phyloP scores from a whole-genome alignment of 2,797 vertebrate species.

The Tenualosa thibaudeaui region DNA sequence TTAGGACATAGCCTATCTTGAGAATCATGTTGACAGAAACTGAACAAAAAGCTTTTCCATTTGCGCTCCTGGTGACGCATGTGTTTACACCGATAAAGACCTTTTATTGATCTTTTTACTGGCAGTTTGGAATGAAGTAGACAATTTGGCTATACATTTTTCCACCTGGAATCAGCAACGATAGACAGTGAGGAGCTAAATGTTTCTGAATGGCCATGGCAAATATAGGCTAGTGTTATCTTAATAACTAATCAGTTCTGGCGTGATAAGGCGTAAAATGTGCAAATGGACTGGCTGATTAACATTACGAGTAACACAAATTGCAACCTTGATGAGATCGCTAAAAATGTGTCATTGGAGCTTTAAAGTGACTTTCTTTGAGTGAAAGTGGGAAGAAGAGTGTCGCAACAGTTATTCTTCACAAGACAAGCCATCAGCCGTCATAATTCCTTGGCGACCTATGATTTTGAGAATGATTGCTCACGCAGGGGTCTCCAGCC shows the following conservation, averaged over 20 bases:
- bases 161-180: neutral
- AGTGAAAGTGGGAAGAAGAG: neutral
- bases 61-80: neutral
- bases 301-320: neutral
- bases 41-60: constrained; percentile 16
- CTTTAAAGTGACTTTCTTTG: neutral
- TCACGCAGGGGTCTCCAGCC: constrained; percentile 17
- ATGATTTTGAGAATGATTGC: constrained; percentile 22
- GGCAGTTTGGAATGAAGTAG: neutral
- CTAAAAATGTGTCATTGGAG: neutral
- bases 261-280: neutral
- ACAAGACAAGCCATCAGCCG: constrained; percentile 28
- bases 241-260: neutral
- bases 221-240: neutral
- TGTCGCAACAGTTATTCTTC: constrained; percentile 40
- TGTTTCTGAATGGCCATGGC: neutral
- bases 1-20: neutral
- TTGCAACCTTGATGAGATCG: neutral
- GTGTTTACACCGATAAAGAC: constrained; percentile 13
- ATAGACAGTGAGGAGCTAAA: neutral
- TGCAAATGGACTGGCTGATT: neutral
- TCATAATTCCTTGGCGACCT: constrained; percentile 29
- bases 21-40: constrained; percentile 9
- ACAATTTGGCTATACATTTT: neutral
- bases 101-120: neutral